These are phyloP conservation scores for Aricia agestis DNA, from an alignment of 1,140 invertebrate genomes.

Conservation along the genomic window DNA sequence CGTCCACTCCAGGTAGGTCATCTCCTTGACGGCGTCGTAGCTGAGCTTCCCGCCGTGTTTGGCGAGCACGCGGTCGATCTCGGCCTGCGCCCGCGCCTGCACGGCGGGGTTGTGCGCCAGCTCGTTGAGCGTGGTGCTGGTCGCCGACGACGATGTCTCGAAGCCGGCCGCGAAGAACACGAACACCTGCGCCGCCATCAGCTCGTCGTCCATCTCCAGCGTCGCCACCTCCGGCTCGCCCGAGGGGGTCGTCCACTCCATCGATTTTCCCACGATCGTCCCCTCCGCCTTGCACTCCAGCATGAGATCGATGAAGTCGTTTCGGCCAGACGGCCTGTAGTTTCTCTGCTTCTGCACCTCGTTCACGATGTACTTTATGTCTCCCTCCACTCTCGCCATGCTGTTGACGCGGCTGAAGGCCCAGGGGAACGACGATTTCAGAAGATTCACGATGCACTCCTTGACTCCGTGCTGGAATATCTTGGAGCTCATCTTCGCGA, in stretches of 20 bases:
- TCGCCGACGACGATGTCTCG: slow-evolving; percentile 77
- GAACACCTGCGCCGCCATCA: slow-evolving; percentile 74
- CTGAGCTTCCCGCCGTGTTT: slow-evolving; percentile 47
- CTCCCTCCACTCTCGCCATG: slow-evolving; percentile 27
- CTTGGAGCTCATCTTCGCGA: slow-evolving; percentile 41
- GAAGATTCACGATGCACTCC: slow-evolving; percentile 16
- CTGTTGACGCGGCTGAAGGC: slow-evolving; percentile 32
- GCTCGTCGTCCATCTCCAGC: slow-evolving; percentile 36
- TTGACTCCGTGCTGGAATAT: slow-evolving; percentile 33
- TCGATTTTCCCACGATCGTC: slow-evolving; percentile 42
- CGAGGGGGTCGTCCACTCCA: slow-evolving; percentile 57
- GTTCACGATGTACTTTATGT: slow-evolving; percentile 29
- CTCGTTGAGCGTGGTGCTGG: slow-evolving; percentile 72
- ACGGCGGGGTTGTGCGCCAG: slow-evolving; percentile 76
- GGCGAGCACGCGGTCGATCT: slow-evolving; percentile 69
- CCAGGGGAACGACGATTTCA: slow-evolving; percentile 41
- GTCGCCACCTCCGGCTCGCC: slow-evolving; percentile 29
- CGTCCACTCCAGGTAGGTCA: slow-evolving; percentile 59
- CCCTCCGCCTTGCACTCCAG: slow-evolving; percentile 69
- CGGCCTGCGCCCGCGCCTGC: slow-evolving; percentile 75
- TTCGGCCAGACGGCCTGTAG: slow-evolving; percentile 44
- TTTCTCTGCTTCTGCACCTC: slow-evolving; percentile 34
- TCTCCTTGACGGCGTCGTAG: slow-evolving; percentile 61
- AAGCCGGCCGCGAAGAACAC: slow-evolving; percentile 77
- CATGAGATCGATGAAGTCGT: slow-evolving; percentile 77